These are phyloP conservation scores for Endomychus coccineus DNA, from an alignment of 2,888 invertebrate genomes.

Conservation along the genomic window DNA sequence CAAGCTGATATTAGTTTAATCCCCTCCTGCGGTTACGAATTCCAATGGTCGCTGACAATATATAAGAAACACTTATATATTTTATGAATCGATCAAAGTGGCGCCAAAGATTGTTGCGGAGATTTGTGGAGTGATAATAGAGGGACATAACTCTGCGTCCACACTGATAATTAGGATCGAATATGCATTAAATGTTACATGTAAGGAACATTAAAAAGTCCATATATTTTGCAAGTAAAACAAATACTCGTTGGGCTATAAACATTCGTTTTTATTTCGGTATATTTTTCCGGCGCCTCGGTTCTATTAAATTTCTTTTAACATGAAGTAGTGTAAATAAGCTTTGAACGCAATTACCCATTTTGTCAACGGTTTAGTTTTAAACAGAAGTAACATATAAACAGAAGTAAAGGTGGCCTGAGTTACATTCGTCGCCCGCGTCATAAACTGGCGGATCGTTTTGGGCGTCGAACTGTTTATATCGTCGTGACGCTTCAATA, in stretches of 20 bases:
- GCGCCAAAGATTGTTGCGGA: too few species aligned
- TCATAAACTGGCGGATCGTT: conserved; percentile 40
- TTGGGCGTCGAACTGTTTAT: conserved; percentile 49
- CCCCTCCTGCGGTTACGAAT: too few species aligned
- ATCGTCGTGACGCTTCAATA: conserved; percentile 38
- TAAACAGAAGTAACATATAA: conserved; percentile 40
- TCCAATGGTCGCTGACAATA: too few species aligned
- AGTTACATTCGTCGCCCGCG: conserved; percentile 38
- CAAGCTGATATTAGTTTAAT: too few species aligned
- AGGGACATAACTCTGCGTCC: too few species aligned
- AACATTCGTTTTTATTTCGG: conserved; percentile 25
- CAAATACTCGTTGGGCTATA: conserved; percentile 30
- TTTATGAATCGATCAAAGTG: too few species aligned
- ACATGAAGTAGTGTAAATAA: conserved; percentile 38
- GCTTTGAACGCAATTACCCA: conserved; percentile 43
- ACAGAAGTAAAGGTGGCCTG: conserved; percentile 37
- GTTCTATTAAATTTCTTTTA: conserved; percentile 39
- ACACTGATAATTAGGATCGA: too few species aligned
- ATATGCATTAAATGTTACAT: too few species aligned
- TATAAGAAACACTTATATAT: too few species aligned
- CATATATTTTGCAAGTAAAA: conserved; percentile 24
- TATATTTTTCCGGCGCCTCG: conserved; percentile 34
- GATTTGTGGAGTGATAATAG: too few species aligned
- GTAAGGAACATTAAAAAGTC: too few species aligned
- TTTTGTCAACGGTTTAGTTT: conserved; percentile 44